Conservation (phyloP, 2,797 vertebrate genomes). For the Phoeniculus purpureus region DNA sequence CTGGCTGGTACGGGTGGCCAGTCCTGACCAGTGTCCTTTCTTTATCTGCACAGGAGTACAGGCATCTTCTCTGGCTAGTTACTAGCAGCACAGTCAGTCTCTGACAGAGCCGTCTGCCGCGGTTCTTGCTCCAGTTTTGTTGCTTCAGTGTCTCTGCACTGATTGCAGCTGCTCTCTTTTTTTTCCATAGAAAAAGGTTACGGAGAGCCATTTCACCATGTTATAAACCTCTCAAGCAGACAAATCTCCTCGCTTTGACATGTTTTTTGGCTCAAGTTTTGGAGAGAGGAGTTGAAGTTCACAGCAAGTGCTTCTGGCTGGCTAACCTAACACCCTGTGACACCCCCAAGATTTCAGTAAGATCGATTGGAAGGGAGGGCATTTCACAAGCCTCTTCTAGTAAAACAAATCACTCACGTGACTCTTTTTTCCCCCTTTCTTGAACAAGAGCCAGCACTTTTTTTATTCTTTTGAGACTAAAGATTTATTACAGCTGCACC, state of each 20-base stretch:
- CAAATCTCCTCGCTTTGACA: constrained; percentile 10
- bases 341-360: constrained; percentile 21
- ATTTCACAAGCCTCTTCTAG: not conserved
- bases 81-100: not conserved
- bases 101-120: not conserved
- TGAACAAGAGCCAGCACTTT: not conserved
- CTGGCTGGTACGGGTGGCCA: not conserved
- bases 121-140: constrained; percentile 11
- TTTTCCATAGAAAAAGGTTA: not conserved
- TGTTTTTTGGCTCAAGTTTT: constrained; percentile 11
- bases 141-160: not conserved
- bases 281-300: constrained; percentile 11
- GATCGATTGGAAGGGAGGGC: constrained; percentile 8
- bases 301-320: constrained; percentile 38
- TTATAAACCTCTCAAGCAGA: constrained; percentile 36
- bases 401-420: not conserved
- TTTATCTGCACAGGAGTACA: not conserved
- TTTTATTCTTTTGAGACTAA: not conserved
- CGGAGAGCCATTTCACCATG: constrained; percentile 6
- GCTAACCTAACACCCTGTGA: constrained; percentile 17
- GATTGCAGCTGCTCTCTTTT: not conserved
- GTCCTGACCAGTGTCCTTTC: not conserved
- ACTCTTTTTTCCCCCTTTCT: not conserved
- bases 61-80: not conserved
- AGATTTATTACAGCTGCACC: constrained; percentile 4